These are phyloP conservation scores for Stegodyphus dumicola DNA, from an alignment of 1,140 invertebrate species.

Conservation along the genomic window DNA sequence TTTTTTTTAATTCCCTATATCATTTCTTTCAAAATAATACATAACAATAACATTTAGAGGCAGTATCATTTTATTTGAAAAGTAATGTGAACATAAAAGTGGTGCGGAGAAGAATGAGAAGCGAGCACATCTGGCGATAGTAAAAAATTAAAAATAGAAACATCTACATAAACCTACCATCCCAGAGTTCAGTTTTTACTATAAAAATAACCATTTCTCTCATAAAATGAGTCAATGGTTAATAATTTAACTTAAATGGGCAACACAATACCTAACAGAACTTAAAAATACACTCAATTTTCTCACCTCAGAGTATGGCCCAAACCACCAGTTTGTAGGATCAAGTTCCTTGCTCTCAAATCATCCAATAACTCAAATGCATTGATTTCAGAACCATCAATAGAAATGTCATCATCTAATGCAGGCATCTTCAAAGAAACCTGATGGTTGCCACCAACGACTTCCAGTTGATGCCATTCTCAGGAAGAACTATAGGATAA, in stretches of 20 bases:
- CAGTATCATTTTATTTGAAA: no score
- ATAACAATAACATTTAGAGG: no score
- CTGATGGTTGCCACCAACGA: slow-evolving; percentile 67
- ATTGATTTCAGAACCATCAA: slow-evolving; percentile 70
- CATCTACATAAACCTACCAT: no score
- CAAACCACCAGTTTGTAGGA: slow-evolving; percentile 65
- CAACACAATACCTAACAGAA: neutral
- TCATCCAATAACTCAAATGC: slow-evolving; percentile 67
- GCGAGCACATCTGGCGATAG: no score
- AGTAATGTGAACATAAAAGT: no score
- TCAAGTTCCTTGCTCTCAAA: slow-evolving; percentile 65
- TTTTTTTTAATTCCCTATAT: no score
- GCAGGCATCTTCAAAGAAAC: slow-evolving; percentile 63
- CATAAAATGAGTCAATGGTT: no score
- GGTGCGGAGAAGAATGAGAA: no score
- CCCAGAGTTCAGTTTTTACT: no score
- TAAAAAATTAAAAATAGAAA: no score
- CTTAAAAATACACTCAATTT: neutral
- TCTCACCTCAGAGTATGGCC: slow-evolving; percentile 47
- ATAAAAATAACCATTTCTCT: no score
- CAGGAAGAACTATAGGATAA: slow-evolving; percentile 68
- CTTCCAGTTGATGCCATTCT: slow-evolving; percentile 66
- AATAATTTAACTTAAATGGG: neutral
- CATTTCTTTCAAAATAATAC: no score
- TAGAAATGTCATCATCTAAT: slow-evolving; percentile 70